Evolutionary conservation across 2,888 invertebrate species (phyloP).

Genomic region (Malacosoma neustria): DNA sequence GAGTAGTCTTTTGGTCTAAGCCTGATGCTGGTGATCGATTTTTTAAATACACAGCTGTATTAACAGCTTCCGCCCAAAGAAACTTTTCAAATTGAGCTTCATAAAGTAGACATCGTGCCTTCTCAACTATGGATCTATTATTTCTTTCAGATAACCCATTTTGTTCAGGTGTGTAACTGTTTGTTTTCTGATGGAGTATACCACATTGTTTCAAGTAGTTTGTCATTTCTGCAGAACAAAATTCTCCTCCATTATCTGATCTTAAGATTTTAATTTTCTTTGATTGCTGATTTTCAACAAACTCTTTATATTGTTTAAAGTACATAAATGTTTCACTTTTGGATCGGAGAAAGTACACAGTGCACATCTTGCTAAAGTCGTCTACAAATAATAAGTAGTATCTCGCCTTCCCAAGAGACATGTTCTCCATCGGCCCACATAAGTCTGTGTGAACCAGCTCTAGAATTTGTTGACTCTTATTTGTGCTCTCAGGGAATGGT

Average conservation of each 20-base stretch:
- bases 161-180: conserved; percentile 9
- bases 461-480: conserved; percentile 13
- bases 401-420: too few relatives aligned
- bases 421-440: conserved; percentile 8
- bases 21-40: conserved; percentile 4
- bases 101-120: conserved; percentile 9
- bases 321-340: too few relatives aligned
- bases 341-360: too few relatives aligned
- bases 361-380: too few relatives aligned
- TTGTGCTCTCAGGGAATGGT: conserved; percentile 15
- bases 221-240: conserved; percentile 5
- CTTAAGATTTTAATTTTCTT: conserved; percentile 8
- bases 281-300: conserved; percentile 7
- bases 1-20: conserved; percentile 6
- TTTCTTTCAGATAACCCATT: conserved; percentile 9
- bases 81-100: conserved; percentile 6
- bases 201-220: conserved; percentile 5
- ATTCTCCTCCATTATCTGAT: conserved; percentile 6
- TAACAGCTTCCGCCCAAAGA: conserved; percentile 8
- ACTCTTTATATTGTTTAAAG: conserved; percentile 3
- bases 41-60: conserved; percentile 9
- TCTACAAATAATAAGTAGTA: too few relatives aligned
- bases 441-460: conserved; percentile 6
- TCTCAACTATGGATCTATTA: conserved; percentile 10
- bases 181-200: conserved; percentile 12